Base-by-base conservation (phyloP, 1,140 invertebrate species). In the Muscidifurax raptorellus region DNA sequence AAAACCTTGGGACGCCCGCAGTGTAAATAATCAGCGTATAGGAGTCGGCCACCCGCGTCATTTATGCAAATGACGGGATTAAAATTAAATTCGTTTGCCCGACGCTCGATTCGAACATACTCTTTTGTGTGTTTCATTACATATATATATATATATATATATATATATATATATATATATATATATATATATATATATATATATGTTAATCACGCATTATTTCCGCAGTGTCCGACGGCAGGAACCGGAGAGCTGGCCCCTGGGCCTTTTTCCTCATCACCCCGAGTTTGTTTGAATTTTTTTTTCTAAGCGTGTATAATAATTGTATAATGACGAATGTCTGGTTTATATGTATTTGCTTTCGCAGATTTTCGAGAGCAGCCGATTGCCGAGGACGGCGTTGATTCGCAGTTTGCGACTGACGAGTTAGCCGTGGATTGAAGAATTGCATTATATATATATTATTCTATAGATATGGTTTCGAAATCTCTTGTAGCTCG, bases 251-350 rank as follows among this genome's bases (percentile, higher is more conserved):
- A 69, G 32, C 69, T 32, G 13, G 15, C 18, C 64, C 76, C 10
- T 83, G 82, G 82, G 40, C 82, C 9, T 78, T 72, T 13, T 72
- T 83, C n/a, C 75, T 83, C 28, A 64, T 83, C 22, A 72, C 66
- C 1, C 82, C 82, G 12, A 78, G 82, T 83, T 52, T 77, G 81
- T n/a, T 1, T 28, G 1, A 66, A 1, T 18, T 76, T 5, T 15
- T 59, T 59, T 40, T n/a, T n/a, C n/a, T n/a, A n/a, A n/a, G n/a
- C n/a, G n/a, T n/a, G n/a, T n/a, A n/a, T n/a, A n/a, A 40, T 40
- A 40, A 40, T 5, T 40, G 36, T 9, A 5, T 9, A 40, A 40
- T 9, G 36, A 40, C 13, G 66, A 15, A 66, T 67, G 9, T 10
- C 44, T 15, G 13, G 3, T 40, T 18, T 47, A 13, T 47, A 22